Base-by-base conservation (phyloP, 2,888 invertebrate genomes). In the Dryobota labecula region DNA sequence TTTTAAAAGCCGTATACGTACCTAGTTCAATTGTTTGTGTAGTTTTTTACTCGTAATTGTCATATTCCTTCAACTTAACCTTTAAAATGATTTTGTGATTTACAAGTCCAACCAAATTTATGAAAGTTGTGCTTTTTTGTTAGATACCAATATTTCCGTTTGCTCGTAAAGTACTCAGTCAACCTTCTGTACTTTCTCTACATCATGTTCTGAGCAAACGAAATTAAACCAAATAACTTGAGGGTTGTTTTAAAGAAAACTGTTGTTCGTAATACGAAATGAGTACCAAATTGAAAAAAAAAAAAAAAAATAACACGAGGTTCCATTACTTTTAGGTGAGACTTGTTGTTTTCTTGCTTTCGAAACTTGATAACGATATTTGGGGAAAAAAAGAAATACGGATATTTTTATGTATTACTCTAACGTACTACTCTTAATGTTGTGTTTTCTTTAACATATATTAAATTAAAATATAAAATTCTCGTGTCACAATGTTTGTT, bases 151-250 rank as follows among this genome's bases (percentile, higher is more conserved):
- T 2, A 30, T 41, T 30, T 15, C 15, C 27, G 6, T 13, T 27
- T 13, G 7, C 41, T 27, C 13, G 4, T 1, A 1, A 38, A n/a
- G 6, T 15, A 38, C n/a, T 15, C 18, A 62, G 13, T 49, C 7
- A 54, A 63, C 54, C 82, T 81, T 72, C 57, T 65, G 58, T 7
- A 49, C 0, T 0, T 36, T n/a, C 0, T 13, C 15, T 62, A 9
- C 2, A 2, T n/a, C 20, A 11, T 54, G 57, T 36, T 20, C 33
- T 60, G 69, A 67, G 84, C 86, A 88, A 84, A 80, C 80, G 71
- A 87, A 90, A 89, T 90, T 87, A 87, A 85, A 85, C 76, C 84
- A 76, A 76, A 83, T 81, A 87, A 84, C 82, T 85, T 76, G 76
- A 70, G 70, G 71, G 72, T 84, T 81, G 78, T 78, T 81, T 80